Evolutionary conservation across 2,888 invertebrate genomes (phyloP).

Genomic region (Tiliacea aurago): DNA sequence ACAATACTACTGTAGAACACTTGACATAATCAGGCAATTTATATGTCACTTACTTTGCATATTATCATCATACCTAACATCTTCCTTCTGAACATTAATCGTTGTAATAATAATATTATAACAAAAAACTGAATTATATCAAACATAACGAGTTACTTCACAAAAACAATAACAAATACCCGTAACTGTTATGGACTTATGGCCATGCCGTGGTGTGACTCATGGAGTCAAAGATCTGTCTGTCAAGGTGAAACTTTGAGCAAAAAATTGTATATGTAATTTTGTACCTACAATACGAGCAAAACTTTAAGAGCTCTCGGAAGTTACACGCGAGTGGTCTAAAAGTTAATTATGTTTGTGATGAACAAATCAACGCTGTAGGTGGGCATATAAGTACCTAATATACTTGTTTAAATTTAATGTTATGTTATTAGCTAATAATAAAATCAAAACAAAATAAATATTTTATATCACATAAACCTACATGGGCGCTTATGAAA

Average conservation of each 20-base stretch:
- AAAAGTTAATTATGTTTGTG: no score
- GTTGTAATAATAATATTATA: constrained; percentile 18
- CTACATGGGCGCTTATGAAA: no score
- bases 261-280: constrained; percentile 15
- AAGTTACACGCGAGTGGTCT: no score
- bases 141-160: constrained; percentile 51
- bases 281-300: not conserved
- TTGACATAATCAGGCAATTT: constrained; percentile 28
- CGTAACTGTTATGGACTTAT: constrained; percentile 51
- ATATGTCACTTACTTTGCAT: constrained; percentile 25
- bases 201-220: constrained; percentile 57
- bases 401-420: no score
- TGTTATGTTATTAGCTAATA: no score
- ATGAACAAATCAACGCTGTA: no score
- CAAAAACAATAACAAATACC: constrained; percentile 64
- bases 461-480: no score
- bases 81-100: constrained; percentile 35
- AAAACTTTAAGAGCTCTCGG: no score
- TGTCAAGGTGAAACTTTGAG: constrained; percentile 68
- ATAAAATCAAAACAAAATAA: no score
- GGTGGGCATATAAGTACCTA: no score
- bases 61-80: not conserved
- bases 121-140: constrained; percentile 30
- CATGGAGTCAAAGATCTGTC: constrained; percentile 73
- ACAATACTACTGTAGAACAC: not conserved